These are phyloP conservation scores for Neolamprologus variostigma DNA, from an alignment of 2,113 vertebrate species.

Conservation along the genomic window DNA sequence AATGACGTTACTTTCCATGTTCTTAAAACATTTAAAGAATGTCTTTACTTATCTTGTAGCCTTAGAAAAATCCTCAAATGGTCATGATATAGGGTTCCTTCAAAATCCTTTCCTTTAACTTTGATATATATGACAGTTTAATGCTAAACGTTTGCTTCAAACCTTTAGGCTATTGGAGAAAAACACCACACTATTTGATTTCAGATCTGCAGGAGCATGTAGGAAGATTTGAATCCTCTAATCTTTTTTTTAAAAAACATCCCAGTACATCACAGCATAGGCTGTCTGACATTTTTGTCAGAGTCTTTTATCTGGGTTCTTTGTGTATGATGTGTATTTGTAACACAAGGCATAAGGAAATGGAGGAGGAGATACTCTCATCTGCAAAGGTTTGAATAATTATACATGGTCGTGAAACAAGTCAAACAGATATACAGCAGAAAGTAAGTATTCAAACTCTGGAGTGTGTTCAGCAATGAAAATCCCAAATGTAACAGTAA, in stretches of 20 bases:
- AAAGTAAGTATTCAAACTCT: background rate
- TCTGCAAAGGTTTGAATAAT: background rate
- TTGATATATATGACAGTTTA: background rate
- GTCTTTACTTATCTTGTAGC: background rate
- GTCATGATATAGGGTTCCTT: background rate
- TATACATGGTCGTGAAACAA: background rate
- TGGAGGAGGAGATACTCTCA: background rate
- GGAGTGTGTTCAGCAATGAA: background rate
- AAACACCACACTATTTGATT: background rate
- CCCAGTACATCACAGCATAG: background rate
- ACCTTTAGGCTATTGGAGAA: background rate
- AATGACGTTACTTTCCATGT: accelerated
- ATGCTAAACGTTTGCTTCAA: background rate
- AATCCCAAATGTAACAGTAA: background rate
- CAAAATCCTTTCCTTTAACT: background rate
- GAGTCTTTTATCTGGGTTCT: background rate
- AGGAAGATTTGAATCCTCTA: background rate
- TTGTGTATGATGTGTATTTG: background rate
- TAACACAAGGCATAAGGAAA: background rate
- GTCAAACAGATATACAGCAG: background rate
- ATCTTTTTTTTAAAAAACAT: background rate
- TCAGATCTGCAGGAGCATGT: background rate
- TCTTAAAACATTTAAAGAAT: background rate
- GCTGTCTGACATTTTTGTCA: background rate
- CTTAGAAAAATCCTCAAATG: background rate